phyloP scores from a whole-genome alignment of 2,888 invertebrate species.

The Meloe dianella region DNA sequence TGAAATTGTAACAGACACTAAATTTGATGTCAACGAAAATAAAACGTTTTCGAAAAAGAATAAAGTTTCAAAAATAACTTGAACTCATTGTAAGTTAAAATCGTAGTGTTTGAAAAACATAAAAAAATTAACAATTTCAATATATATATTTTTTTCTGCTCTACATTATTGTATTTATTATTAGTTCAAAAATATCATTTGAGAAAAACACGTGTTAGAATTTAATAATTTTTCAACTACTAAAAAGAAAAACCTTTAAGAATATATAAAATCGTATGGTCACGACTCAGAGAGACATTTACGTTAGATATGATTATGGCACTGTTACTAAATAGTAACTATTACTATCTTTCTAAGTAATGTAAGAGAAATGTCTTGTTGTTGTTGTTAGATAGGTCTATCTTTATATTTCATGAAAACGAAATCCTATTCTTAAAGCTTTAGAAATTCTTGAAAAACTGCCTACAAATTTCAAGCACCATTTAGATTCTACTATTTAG shows the following conservation, averaged over 20 bases:
- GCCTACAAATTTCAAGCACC: slow-evolving; percentile 1
- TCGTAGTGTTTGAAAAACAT: neutral
- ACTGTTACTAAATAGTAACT: neutral
- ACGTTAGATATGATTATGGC: neutral
- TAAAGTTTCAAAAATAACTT: slow-evolving; percentile 7
- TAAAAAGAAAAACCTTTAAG: neutral
- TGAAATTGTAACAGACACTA: slow-evolving; percentile 9
- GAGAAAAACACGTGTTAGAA: too few species aligned
- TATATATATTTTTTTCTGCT: too few species aligned
- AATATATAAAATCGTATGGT: too few species aligned
- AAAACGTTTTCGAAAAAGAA: neutral
- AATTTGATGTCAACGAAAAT: slow-evolving; percentile 13
- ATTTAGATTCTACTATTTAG: neutral
- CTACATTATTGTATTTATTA: too few species aligned
- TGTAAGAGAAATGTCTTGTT: neutral
- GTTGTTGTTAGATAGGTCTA: neutral
- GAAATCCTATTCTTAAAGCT: slow-evolving; percentile 17
- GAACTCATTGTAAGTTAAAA: slow-evolving; percentile 2
- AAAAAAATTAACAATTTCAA: neutral
- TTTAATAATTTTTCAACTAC: neutral
- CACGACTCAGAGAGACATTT: slow-evolving; percentile 11
- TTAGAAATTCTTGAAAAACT: slow-evolving; percentile 5
- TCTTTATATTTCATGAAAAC: slow-evolving; percentile 6
- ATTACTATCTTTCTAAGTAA: neutral
- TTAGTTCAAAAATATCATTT: too few species aligned